Conservation (phyloP, 2,888 invertebrate species). For the Ophion slaviceki region DNA sequence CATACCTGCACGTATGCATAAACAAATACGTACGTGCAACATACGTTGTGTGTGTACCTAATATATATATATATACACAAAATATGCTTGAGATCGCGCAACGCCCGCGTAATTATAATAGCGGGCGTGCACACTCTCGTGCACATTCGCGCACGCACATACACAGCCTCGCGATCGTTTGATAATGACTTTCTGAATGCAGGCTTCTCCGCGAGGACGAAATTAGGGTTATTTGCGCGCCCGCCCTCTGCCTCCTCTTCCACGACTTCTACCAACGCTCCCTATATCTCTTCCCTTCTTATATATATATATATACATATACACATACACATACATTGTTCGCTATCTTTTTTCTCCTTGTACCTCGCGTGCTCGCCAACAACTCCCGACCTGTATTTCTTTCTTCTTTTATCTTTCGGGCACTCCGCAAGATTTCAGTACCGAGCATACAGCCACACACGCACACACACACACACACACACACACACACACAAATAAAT, state of each 20-base stretch:
- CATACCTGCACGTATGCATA: not conserved
- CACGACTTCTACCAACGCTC: constrained; percentile 59
- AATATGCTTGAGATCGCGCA: constrained; percentile 54
- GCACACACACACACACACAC: not conserved
- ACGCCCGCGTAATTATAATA: constrained; percentile 78
- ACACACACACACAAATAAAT: not conserved
- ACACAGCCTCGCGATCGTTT: constrained; percentile 70
- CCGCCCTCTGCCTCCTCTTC: constrained; percentile 67
- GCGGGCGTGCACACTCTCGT: constrained; percentile 64
- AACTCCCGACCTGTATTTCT: constrained; percentile 38
- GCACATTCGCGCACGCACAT: constrained; percentile 9
- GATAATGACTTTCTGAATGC: constrained; percentile 81
- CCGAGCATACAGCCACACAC: not conserved
- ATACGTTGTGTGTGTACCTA: not conserved
- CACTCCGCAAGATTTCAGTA: not conserved
- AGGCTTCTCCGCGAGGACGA: constrained; percentile 75
- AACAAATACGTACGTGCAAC: not conserved
- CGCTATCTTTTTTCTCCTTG: constrained; percentile 33
- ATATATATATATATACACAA: constrained; percentile 8
- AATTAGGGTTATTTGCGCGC: constrained; percentile 81
- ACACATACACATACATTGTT: constrained; percentile 36
- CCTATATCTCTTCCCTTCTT: constrained; percentile 58
- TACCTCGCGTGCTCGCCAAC: constrained; percentile 66
- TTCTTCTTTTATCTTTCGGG: constrained; percentile 15
- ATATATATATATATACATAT: not conserved